A percentile compares a stretch with the other conserved stretches of the same genome.
Conservation (phyloP, 1,140 invertebrate genomes). For the Pseudomyrmex sp. region DNA sequence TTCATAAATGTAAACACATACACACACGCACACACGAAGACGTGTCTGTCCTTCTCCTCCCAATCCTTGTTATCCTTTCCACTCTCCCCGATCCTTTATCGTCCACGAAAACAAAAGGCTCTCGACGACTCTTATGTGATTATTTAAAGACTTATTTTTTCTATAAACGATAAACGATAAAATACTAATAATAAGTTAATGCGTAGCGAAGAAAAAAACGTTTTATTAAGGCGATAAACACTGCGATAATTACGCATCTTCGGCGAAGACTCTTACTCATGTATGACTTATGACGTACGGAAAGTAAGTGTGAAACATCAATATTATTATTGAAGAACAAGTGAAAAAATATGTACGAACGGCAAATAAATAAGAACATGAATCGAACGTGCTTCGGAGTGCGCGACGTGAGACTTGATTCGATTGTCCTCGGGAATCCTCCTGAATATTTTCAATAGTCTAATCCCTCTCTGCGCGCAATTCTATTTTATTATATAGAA, state of each 20-base stretch:
- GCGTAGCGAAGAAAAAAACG: slow-evolving; percentile 77
- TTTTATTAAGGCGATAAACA: slow-evolving; percentile 78
- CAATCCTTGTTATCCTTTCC: neutral
- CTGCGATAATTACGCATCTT: slow-evolving; percentile 75
- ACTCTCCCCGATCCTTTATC: neutral
- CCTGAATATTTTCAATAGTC: slow-evolving; percentile 1
- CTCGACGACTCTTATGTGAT: slow-evolving; percentile 83
- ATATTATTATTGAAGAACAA: slow-evolving; percentile 71
- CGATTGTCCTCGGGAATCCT: slow-evolving; percentile 11
- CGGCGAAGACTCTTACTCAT: slow-evolving; percentile 70
- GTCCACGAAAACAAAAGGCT: slow-evolving; percentile 68
- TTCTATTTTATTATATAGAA: neutral
- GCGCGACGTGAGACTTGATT: slow-evolving; percentile 4
- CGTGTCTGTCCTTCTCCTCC: neutral
- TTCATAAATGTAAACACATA: slow-evolving; percentile 44
- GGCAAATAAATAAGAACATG: slow-evolving; percentile 80
- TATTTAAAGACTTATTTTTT: slow-evolving; percentile 86
- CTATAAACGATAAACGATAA: slow-evolving; percentile 82
- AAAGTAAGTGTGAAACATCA: slow-evolving; percentile 67
- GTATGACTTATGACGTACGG: slow-evolving; percentile 69
- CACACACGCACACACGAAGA: slow-evolving; percentile 18
- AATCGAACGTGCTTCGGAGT: slow-evolving; percentile 64
- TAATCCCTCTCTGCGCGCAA: neutral
- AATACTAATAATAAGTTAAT: slow-evolving; percentile 80
- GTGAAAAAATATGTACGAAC: slow-evolving; percentile 77